These are phyloP conservation scores for Lobophora halterata DNA, from an alignment of 2,888 invertebrate species.

Conservation along the genomic window DNA sequence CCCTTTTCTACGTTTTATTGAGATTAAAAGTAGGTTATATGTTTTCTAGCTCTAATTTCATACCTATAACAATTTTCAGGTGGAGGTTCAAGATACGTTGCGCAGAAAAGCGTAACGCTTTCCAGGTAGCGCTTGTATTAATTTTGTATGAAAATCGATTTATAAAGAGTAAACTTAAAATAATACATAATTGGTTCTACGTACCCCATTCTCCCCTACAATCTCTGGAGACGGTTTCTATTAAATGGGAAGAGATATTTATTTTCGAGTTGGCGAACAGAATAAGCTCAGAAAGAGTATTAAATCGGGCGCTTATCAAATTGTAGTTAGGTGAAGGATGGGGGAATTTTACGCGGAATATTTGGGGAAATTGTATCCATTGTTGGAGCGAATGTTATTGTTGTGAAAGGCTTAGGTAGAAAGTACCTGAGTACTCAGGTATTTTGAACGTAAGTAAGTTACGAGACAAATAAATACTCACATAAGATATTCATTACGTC, in stretches of 20 bases:
- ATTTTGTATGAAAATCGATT: too few relatives aligned
- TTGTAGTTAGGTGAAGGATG: constrained; percentile 18
- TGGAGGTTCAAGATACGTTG: too few relatives aligned
- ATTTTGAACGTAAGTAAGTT: background rate
- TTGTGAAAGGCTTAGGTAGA: background rate
- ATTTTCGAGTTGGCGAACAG: constrained; percentile 34
- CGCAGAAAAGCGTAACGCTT: too few relatives aligned
- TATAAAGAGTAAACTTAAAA: too few relatives aligned
- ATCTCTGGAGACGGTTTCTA: constrained; percentile 35
- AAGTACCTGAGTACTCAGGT: background rate
- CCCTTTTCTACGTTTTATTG: too few relatives aligned
- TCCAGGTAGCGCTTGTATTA: too few relatives aligned
- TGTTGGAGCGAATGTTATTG: constrained; percentile 4
- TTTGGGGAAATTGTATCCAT: constrained; percentile 7
- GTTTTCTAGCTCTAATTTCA: too few relatives aligned
- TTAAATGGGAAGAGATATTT: constrained; percentile 39
- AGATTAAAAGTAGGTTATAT: too few relatives aligned
- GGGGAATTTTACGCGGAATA: constrained; percentile 2
- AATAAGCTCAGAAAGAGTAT: constrained; percentile 22
- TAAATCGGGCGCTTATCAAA: constrained; percentile 21
- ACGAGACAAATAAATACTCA: too few relatives aligned
- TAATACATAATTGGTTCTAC: too few relatives aligned
- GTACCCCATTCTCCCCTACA: constrained; percentile 25
- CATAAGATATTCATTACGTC: too few relatives aligned
- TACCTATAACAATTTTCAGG: too few relatives aligned